A percentile compares a stretch with the other conserved stretches of the same genome.
phyloP scores from a whole-genome alignment of 1,140 invertebrate species.

The Oreohelix idahoensis region DNA sequence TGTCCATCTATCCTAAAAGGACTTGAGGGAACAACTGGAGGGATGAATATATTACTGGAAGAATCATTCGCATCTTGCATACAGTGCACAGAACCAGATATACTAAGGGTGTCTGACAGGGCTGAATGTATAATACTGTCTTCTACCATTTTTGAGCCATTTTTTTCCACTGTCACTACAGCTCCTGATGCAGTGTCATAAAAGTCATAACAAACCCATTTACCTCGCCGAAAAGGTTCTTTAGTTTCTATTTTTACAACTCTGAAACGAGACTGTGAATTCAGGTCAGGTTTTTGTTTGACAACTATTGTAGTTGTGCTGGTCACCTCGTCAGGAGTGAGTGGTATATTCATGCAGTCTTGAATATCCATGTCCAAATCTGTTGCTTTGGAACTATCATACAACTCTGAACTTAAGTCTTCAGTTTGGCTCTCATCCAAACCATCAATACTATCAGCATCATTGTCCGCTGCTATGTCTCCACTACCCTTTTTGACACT shows the following conservation, averaged over 20 bases:
- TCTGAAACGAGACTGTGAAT: slow-evolving; percentile 80
- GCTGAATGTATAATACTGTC: slow-evolving; percentile 42
- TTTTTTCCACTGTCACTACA: slow-evolving; percentile 46
- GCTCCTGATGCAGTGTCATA: slow-evolving; percentile 81
- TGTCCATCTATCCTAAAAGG: background rate
- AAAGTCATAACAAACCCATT: slow-evolving; percentile 97
- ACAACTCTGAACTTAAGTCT: slow-evolving; percentile 79
- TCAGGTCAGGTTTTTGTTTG: slow-evolving; percentile 49
- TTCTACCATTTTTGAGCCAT: slow-evolving; percentile 51
- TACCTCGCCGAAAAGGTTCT: slow-evolving; percentile 92
- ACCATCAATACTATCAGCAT: slow-evolving; percentile 93
- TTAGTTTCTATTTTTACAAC: slow-evolving; percentile 94
- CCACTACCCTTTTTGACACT: slow-evolving; percentile 81
- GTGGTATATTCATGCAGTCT: slow-evolving; percentile 38
- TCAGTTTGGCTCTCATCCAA: slow-evolving; percentile 92
- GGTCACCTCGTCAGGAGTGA: slow-evolving; percentile 52
- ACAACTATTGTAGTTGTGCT: slow-evolving; percentile 38
- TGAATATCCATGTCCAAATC: slow-evolving; percentile 49
- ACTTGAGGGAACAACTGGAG: slow-evolving; percentile 46
- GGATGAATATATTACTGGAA: slow-evolving; percentile 59
- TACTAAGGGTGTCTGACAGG: slow-evolving; percentile 63
- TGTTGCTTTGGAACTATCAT: slow-evolving; percentile 69
- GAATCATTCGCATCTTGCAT: slow-evolving; percentile 64
- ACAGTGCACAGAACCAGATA: slow-evolving; percentile 65
- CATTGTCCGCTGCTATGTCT: slow-evolving; percentile 87